phyloP scores from a whole-genome alignment of 2,797 vertebrate genomes.

The Gymnopithys bicolor region DNA sequence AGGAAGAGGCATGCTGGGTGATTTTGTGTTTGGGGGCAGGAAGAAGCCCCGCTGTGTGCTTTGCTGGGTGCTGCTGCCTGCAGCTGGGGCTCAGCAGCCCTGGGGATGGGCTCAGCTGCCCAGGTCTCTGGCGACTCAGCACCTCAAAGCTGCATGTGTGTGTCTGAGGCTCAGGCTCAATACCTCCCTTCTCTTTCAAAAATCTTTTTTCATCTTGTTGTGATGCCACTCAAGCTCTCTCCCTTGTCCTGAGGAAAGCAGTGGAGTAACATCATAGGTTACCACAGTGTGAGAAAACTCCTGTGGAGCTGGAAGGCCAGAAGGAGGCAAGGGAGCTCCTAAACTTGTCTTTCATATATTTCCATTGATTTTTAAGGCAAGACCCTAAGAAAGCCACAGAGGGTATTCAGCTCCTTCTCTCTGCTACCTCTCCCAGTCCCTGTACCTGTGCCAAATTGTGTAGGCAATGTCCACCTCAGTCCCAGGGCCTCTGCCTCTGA shows the following conservation, averaged over 20 bases:
- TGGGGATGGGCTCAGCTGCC: not conserved
- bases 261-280: not conserved
- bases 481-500: not conserved
- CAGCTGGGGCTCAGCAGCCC: not conserved
- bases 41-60: rapidly evolving
- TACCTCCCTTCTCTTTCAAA: not conserved
- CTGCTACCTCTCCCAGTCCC: not conserved
- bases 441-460: not conserved
- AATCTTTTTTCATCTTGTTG: not conserved
- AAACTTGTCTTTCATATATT: not conserved
- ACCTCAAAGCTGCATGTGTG: rapidly evolving
- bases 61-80: not conserved
- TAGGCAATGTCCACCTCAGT: not conserved
- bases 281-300: not conserved
- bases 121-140: not conserved
- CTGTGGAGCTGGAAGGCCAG: not conserved
- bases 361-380: not conserved
- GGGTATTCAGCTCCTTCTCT: not conserved
- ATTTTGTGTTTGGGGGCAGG: not conserved
- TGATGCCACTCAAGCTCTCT: not conserved
- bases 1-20: not conserved
- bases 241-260: not conserved
- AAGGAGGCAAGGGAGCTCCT: not conserved
- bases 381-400: not conserved
- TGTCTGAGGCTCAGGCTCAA: not conserved